A percentile compares a stretch with the other conserved stretches of the same genome.
phyloP scores from a whole-genome alignment of 2,113 vertebrate species.

The Enhydra lutris region DNA sequence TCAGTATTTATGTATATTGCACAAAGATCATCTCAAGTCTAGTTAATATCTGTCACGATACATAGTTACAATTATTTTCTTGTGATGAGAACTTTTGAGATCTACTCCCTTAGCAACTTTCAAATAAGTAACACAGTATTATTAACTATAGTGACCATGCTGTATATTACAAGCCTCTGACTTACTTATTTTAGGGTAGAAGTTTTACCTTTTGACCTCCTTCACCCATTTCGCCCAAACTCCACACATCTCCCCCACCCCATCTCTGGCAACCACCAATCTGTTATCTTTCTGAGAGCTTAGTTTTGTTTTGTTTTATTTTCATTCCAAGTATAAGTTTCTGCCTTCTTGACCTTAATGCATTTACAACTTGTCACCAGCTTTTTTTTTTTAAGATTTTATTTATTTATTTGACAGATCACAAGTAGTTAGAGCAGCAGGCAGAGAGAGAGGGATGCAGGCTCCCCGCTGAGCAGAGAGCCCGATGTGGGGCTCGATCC shows the following conservation, averaged over 20 bases:
- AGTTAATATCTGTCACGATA: not conserved
- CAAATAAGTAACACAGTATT: not conserved
- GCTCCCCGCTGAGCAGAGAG: no score
- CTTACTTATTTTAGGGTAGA: not conserved
- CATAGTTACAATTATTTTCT: not conserved
- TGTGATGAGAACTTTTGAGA: not conserved
- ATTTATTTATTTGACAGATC: no score
- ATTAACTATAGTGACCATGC: not conserved
- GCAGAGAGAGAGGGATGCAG: no score
- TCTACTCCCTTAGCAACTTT: not conserved
- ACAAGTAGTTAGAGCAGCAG: no score
- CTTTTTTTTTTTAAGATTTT: no score
- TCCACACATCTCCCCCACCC: not conserved
- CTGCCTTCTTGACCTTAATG: not conserved
- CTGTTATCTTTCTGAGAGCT: not conserved
- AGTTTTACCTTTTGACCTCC: not conserved
- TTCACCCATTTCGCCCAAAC: not conserved
- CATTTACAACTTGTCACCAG: not conserved
- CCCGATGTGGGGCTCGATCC: no score
- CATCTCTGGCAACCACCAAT: not conserved
- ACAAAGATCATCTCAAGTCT: not conserved
- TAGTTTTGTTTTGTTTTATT: not conserved
- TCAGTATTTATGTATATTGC: not conserved
- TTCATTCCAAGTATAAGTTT: not conserved
- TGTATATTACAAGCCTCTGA: not conserved